Percentiles rank a stretch among this genome's conserved stretches.
Conservation (phyloP, 2,797 vertebrate genomes). For the Onychomys arenicola region DNA sequence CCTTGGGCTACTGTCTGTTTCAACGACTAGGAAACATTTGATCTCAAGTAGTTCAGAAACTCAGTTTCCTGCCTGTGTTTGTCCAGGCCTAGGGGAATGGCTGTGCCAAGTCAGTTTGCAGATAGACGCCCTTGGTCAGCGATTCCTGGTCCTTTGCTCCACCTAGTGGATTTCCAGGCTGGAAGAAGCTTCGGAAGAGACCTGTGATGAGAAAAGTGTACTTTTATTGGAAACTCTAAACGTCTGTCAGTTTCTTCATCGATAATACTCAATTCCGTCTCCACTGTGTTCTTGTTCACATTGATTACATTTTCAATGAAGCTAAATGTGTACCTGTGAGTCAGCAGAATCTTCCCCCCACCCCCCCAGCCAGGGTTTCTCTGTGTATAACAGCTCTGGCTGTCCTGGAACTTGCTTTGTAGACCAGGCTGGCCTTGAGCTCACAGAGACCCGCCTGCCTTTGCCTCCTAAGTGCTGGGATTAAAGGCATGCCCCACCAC, state of each 20-base stretch:
- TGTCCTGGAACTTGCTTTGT: background rate
- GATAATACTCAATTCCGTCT: background rate
- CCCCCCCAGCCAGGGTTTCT: background rate
- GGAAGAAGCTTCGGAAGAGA: background rate
- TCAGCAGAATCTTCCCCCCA: background rate
- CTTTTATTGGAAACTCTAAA: slow-evolving; percentile 12
- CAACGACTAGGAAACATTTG: slow-evolving; percentile 49
- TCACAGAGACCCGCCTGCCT: background rate
- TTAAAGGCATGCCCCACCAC: background rate
- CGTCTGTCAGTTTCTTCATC: background rate
- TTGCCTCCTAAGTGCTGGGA: background rate
- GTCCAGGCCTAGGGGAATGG: background rate
- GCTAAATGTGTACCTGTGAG: slow-evolving; percentile 16
- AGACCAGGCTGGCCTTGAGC: background rate
- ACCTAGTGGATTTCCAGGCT: slow-evolving; percentile 73
- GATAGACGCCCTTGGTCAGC: background rate
- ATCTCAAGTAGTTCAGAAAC: slow-evolving; percentile 52
- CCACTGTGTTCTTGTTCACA: slow-evolving; percentile 5
- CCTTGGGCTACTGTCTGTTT: slow-evolving; percentile 58
- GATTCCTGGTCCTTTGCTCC: slow-evolving; percentile 66
- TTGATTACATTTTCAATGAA: slow-evolving; percentile 49
- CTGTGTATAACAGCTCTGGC: background rate
- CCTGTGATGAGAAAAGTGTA: background rate
- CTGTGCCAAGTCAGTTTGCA: background rate
- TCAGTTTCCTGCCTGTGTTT: background rate